Evolutionary conservation across 64 coral and sea anemone genomes (phyloP), one percentile per base, ranked within the genome.

Genomic region (Cladopsammia gracilis): DNA sequence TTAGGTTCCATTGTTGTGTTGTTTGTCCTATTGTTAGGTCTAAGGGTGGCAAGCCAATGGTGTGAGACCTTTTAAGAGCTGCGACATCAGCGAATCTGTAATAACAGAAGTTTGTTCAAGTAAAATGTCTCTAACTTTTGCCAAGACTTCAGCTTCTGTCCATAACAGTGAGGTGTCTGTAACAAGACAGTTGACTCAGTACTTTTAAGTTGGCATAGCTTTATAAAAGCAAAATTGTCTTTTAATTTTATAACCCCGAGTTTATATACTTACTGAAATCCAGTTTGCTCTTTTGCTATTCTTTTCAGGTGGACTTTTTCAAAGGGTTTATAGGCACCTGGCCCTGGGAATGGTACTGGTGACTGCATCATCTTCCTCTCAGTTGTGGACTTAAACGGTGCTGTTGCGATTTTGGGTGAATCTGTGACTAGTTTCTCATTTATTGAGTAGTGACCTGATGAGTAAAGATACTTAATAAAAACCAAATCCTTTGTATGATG

Each of bases 321-420:
- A 76, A 78, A 94, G 14, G 98, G 98, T 23, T 92, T 90, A 58
- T 99, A 99, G 64, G 98, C 70, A 20, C 87, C 98, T 13, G 98
- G 98, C 4, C 98, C 98, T 77, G 97, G 97, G 44, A 81, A 83
- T 15, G 94, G 82, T 12, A 91, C 80, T 7, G 98, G 98, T 18
- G 94, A 95, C 15, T 79, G 61, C 81, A 93, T 94, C 98, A 99
- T 99, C 62, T 96, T 99, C 76, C 98, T 87, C 23, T 94, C 91
- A 47, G 94, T 95, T 52, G 98, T 99, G 15, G 98, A 99, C 78
- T 99, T 99, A 44, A 99, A 99, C 19, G 98, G 94, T 66, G 98
- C 94, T 18, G 98, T 88, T 0, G 87, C 91, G 53, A 77, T 91
- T 49, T 94, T 88, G 2, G 92, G 87, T 71, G 88, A 75, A 70